Evolutionary conservation across 2,113 vertebrate species (phyloP).

Genomic region (Beaufortia kweichowensis): DNA sequence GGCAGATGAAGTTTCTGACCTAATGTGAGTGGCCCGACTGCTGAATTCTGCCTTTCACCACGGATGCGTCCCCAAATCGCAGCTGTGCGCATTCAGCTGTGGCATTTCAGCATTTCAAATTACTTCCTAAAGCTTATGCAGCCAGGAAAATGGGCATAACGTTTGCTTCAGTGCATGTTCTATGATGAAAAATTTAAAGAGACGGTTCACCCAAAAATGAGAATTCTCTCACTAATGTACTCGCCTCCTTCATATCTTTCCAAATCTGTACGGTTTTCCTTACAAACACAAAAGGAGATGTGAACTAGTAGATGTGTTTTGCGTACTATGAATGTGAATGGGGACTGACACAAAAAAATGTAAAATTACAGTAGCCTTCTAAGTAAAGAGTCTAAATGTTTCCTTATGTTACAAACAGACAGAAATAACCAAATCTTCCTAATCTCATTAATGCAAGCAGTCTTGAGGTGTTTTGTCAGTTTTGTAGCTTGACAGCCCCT

Average conservation of each 20-base stretch:
- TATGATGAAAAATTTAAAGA: not conserved
- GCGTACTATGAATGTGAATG: not conserved
- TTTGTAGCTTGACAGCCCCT: too few species aligned
- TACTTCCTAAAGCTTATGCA: not conserved
- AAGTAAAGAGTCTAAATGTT: too few species aligned
- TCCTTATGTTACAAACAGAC: too few species aligned
- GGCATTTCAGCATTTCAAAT: not conserved
- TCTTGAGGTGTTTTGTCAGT: too few species aligned
- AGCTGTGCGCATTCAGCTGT: not conserved
- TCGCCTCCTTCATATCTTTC: not conserved
- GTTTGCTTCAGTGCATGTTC: not conserved
- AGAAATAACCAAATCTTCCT: too few species aligned
- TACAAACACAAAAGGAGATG: not conserved
- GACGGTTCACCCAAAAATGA: not conserved
- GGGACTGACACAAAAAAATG: not conserved
- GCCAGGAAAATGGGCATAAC: not conserved
- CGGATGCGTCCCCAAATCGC: not conserved
- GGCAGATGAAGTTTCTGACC: not conserved
- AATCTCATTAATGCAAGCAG: too few species aligned
- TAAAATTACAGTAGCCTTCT: too few species aligned
- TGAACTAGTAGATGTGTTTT: not conserved
- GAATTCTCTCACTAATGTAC: not conserved
- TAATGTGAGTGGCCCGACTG: not conserved
- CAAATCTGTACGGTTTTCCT: not conserved
- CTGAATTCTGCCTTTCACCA: conserved; percentile 1